Evolutionary conservation across 2,888 invertebrate genomes (phyloP), one percentile per base, ranked within the genome.

Genomic region (Nipponacmea schrenckii): DNA sequence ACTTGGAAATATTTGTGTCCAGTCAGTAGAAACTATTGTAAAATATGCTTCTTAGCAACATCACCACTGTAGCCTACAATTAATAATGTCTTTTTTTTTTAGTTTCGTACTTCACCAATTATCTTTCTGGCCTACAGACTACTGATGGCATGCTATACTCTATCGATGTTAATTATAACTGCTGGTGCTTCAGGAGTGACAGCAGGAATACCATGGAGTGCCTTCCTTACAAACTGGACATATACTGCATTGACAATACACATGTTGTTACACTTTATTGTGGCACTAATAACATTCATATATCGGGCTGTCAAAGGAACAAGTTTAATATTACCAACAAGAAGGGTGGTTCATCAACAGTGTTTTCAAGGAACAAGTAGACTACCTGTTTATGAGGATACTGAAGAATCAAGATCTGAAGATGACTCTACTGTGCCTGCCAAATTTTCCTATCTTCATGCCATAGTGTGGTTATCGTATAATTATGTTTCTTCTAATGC

Each of bases 401-500:
- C 39, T 5, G 39, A 39, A 39, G 39, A 39, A 39, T 39, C 39
- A 39, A 39, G 8, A 39, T 39, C 39, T 46, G 26, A 10, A 20
- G 46, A 39, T 20, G n/a, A 44, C 48, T 8, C 15, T 31, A 26
- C 46, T 10, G 31, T 45, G 3, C n/a, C n/a, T 20, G 15, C 27
- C 44, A 62, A 67, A 67, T 62, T 24, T 10, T 24, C 20, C 24
- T 15, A 20, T 20, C 14, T 24, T 20, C 20, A 12, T 3, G 24
- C 20, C n/a, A 20, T 82, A 8, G 72, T 80, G 3, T 86, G 85
- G 85, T 73, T 85, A 24, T 70, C 85, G 3, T 82, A 79, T 69
- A 80, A 76, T 63, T 74, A 80, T n/a, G 81, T 79, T 0, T 80
- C 81, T 10, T 71, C 70, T 12, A 79, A 73, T 3, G 80, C 82